phyloP scores from a whole-genome alignment of 1,140 invertebrate species.

The Trichonephila inaurata region DNA sequence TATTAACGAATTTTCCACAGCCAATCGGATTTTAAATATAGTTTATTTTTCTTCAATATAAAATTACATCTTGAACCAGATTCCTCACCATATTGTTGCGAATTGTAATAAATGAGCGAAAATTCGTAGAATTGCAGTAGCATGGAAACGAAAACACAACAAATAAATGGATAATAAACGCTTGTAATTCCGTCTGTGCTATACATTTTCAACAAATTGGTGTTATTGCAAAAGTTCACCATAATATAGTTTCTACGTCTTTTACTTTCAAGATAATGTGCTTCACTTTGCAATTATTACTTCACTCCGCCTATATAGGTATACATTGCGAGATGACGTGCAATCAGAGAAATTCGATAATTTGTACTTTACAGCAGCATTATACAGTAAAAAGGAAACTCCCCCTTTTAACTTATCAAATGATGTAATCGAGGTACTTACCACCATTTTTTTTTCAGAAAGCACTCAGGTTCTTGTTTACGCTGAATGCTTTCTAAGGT shows the following conservation, averaged over 20 bases:
- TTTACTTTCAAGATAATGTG: neutral
- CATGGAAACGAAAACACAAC: neutral
- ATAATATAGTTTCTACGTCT: neutral
- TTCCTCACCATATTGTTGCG: too few relatives aligned
- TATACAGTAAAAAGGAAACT: neutral
- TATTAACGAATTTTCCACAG: too few relatives aligned
- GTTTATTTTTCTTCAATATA: too few relatives aligned
- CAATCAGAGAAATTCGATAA: neutral
- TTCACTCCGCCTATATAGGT: neutral
- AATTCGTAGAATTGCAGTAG: neutral
- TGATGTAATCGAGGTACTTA: neutral
- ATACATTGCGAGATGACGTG: neutral
- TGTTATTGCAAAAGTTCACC: neutral
- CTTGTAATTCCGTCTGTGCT: neutral
- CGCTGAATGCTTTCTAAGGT: neutral
- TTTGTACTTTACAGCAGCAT: neutral
- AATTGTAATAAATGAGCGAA: neutral
- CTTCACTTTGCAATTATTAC: neutral
- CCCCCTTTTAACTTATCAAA: neutral
- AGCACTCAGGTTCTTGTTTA: neutral
- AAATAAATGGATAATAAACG: neutral
- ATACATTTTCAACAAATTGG: neutral
- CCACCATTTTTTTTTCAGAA: neutral
- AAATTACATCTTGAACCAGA: too few relatives aligned
- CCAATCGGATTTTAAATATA: too few relatives aligned